A percentile compares a stretch with the other conserved stretches of the same genome.
Evolutionary conservation across 2,113 vertebrate genomes (phyloP).

Genomic region (Nesoenas mayeri): DNA sequence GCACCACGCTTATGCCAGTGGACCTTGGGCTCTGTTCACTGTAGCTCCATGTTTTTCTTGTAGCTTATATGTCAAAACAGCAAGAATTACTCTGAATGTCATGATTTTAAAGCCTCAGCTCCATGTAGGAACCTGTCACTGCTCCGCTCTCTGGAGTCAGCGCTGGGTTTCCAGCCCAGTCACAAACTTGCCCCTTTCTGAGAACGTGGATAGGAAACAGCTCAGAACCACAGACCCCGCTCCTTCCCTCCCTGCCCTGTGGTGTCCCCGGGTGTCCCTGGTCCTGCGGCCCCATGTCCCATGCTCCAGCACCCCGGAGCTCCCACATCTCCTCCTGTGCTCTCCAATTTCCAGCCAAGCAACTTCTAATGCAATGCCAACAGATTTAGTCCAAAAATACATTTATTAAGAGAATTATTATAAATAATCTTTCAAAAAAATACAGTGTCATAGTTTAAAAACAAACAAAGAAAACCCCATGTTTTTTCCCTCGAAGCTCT

Average conservation of each 20-base stretch:
- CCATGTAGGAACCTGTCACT: accelerated
- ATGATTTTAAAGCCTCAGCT: neutral
- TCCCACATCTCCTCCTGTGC: accelerated
- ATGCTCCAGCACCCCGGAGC: neutral
- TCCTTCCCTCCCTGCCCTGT: too few relatives aligned
- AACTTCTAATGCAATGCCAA: neutral
- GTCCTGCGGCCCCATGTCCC: neutral
- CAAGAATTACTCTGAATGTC: neutral
- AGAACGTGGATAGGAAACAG: accelerated
- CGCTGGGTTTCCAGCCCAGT: accelerated
- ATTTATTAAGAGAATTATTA: conserved; percentile 72
- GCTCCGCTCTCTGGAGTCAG: neutral
- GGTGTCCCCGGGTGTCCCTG: neutral
- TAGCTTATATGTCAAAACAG: accelerated
- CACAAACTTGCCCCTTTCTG: neutral
- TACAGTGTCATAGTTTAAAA: conserved; percentile 32
- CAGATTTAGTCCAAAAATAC: conserved; percentile 30
- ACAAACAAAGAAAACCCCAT: neutral
- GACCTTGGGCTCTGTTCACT: neutral
- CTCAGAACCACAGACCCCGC: too few relatives aligned
- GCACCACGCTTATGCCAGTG: accelerated
- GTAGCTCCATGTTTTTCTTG: neutral
- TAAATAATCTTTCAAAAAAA: conserved; percentile 65
- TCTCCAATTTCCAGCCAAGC: neutral
- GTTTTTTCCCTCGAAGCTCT: neutral